phyloP scores from a whole-genome alignment of 1,140 invertebrate genomes.

The Hyles euphorbiae region DNA sequence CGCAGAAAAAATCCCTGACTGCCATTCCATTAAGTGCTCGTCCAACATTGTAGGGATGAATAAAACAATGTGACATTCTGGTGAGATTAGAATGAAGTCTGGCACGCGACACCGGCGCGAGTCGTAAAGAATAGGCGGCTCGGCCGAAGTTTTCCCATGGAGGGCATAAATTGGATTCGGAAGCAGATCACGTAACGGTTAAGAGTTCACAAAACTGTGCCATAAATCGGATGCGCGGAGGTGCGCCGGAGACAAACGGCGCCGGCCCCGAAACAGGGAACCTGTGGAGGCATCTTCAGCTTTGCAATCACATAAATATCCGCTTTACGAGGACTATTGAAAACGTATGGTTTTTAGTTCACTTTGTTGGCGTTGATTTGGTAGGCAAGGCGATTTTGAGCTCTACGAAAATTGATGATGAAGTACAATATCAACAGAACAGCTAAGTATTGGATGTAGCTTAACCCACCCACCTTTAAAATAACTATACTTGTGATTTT shows the following conservation, averaged over 20 bases:
- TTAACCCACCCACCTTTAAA: no score
- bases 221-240: constrained; percentile 71
- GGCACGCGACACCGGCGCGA: constrained; percentile 38
- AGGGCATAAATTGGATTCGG: constrained; percentile 72
- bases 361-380: no score
- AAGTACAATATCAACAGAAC: no score
- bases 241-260: constrained; percentile 72
- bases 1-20: no score
- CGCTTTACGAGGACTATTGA: no score
- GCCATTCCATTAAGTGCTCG: no score
- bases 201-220: constrained; percentile 74
- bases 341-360: no score
- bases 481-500: no score
- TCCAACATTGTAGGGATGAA: neutral
- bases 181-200: constrained; percentile 75
- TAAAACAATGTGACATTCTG: constrained; percentile 10
- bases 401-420: no score
- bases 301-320: no score
- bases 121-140: constrained; percentile 66
- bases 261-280: constrained; percentile 31
- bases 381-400: no score
- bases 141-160: constrained; percentile 60
- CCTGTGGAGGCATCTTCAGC: constrained; percentile 5
- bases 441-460: no score
- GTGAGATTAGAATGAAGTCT: constrained; percentile 24